Base-by-base conservation (phyloP, 2,888 invertebrate genomes). In the Meganola albula region DNA sequence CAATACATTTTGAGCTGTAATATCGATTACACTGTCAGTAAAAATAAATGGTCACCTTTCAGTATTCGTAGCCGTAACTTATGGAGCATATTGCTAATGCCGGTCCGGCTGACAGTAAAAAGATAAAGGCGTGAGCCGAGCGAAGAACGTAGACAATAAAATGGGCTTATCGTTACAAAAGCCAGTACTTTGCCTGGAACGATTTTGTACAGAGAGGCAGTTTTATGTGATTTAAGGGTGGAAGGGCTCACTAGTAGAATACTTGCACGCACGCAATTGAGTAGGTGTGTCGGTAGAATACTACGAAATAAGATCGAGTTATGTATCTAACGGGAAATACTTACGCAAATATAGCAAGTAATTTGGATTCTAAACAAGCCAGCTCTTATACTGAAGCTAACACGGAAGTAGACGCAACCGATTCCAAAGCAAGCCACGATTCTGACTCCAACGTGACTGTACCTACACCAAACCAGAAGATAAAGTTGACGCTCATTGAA, bases 51-150 rank as follows among this genome's bases (percentile, higher is more conserved):
- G 40, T 40, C 37, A n/a, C 40, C 52, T 56, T 58, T 41, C 49
- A 63, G 58, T 59, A 60, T 63, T 60, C 54, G 59, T 61, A 64
- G 43, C 56, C 53, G 49, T 58, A 70, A 74, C 61, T 72, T 58
- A 53, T 54, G 63, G 39, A 66, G 69, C 70, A 71, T 73, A 71
- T 71, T 72, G 72, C 69, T 73, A 72, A 74, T 69, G 73, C 56
- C 65, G 49, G 63, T 55, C 58, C 58, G 58, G 49, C 49, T 50
- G 62, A 64, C 72, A 68, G 58, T 78, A 75, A 75, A 77, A 77
- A 76, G 73, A 71, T 72, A 78, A 78, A 73, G 65, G 61, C 58
- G 42, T 56, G 53, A 58, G 54, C 59, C 57, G 56, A 53, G 58
- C 62, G 60, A 60, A 61, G 61, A 60, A 53, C 57, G 58, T 53